Evolutionary conservation across 2,113 vertebrate species (phyloP).

Genomic region (chimpanzee (Pan troglodytes)): NHGRI_mPanTro3-v2.1_pri NC_086015.1:17541001-17541500

Average conservation of each 20-base stretch:
- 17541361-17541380: neutral
- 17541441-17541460: neutral
- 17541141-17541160: fast-evolving
- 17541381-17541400: too few relatives aligned
- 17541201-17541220: neutral
- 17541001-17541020: neutral
- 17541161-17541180: neutral
- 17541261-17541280: neutral
- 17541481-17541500: fast-evolving
- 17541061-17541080: neutral
- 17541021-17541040: neutral
- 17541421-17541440: neutral
- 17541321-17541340: neutral
- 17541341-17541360: neutral
- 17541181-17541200: neutral
- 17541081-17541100: neutral
- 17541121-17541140: fast-evolving
- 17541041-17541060: neutral
- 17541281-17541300: neutral
- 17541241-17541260: neutral
- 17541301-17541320: neutral
- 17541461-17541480: fast-evolving
- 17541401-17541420: fast-evolving
- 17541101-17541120: neutral
- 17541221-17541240: neutral